These are phyloP conservation scores for Capreolus pygargus DNA, from an alignment of 2,113 vertebrate genomes.

Conservation along the genomic window DNA sequence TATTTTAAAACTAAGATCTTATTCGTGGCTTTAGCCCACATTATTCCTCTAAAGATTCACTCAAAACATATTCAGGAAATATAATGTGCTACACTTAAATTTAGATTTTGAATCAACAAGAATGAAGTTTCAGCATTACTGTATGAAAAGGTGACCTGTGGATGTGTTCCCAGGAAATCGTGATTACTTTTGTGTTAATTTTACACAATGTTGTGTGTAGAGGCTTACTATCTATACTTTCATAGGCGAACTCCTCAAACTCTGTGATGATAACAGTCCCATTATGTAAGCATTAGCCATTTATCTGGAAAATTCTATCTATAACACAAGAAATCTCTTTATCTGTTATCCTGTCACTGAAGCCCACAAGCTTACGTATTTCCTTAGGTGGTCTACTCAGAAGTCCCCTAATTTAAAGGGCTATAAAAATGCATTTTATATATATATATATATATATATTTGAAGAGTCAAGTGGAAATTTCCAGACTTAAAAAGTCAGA, in stretches of 20 bases:
- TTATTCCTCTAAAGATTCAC: background rate
- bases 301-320: background rate
- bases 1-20: constrained; percentile 10
- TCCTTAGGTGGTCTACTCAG: background rate
- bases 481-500: background rate
- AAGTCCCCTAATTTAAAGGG: background rate
- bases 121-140: constrained; percentile 20
- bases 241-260: background rate
- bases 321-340: background rate
- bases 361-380: background rate
- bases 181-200: background rate
- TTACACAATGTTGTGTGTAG: background rate
- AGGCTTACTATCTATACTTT: background rate
- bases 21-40: background rate
- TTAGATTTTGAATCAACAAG: constrained; percentile 1
- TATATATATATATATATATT: background rate
- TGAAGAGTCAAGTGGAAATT: background rate
- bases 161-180: background rate
- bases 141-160: background rate
- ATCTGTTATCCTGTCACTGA: background rate
- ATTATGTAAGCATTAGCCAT: background rate
- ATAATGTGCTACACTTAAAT: constrained; percentile 1
- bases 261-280: background rate
- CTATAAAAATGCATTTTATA: background rate
- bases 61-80: constrained; percentile 7